Evolutionary conservation across 2,888 invertebrate species (phyloP).

Genomic region (Gymnocheta viridis): DNA sequence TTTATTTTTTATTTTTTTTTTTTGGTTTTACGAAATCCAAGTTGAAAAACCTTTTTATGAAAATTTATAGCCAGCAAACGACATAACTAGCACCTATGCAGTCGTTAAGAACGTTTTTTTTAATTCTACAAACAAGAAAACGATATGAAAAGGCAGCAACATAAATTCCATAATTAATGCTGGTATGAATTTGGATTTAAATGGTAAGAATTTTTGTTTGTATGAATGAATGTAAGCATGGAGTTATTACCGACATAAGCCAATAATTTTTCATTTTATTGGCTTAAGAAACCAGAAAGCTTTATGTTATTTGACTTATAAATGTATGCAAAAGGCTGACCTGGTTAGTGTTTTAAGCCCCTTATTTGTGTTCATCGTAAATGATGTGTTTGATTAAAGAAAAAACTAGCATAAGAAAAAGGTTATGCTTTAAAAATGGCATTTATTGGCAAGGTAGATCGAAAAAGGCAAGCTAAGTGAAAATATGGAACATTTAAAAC

Average conservation of each 20-base stretch:
- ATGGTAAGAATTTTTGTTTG: conserved; percentile 7
- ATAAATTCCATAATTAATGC: conserved; percentile 34
- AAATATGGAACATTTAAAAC: too few species aligned
- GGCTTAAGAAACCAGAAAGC: neutral
- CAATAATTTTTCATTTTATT: conserved; percentile 14
- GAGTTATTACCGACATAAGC: neutral
- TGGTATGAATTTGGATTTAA: conserved; percentile 15
- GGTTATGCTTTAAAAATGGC: too few species aligned
- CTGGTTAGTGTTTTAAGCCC: neutral
- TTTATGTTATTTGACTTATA: neutral
- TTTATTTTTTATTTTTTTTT: neutral
- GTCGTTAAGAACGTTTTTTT: neutral
- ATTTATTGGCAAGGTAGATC: too few species aligned
- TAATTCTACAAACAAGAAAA: neutral
- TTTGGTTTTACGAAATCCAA: neutral
- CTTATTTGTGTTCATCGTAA: neutral
- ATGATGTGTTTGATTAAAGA: too few species aligned
- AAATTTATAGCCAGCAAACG: conserved; percentile 16
- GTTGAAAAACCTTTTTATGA: conserved; percentile 5
- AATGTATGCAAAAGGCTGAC: neutral
- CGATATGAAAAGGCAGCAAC: neutral
- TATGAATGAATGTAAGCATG: neutral
- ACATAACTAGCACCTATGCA: conserved; percentile 33
- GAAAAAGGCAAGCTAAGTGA: too few species aligned
- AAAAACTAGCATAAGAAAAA: too few species aligned